Evolutionary conservation across 2,113 vertebrate species (phyloP).

Genomic region (Pan troglodytes): NHGRI_mPanTro3-v2.1_pri NC_072402.2:20202501-20203000

Average conservation of each 20-base stretch:
- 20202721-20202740: background rate
- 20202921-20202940: background rate
- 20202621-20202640: background rate
- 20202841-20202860: background rate
- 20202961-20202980: background rate
- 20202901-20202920: background rate
- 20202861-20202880: background rate
- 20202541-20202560: background rate
- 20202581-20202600: background rate
- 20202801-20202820: background rate
- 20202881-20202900: background rate
- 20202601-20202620: slow-evolving; percentile 31
- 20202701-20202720: background rate
- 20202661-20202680: background rate
- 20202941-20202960: background rate
- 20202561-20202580: background rate
- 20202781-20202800: background rate
- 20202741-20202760: background rate
- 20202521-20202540: slow-evolving; percentile 29
- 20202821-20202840: background rate
- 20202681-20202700: background rate
- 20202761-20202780: background rate
- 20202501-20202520: slow-evolving; percentile 19
- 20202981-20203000: slow-evolving; percentile 43
- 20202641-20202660: background rate